A percentile compares a stretch with the other conserved stretches of the same genome.
phyloP scores from a whole-genome alignment of 2,888 invertebrate species.

The Drosophila neonasuta region DNA sequence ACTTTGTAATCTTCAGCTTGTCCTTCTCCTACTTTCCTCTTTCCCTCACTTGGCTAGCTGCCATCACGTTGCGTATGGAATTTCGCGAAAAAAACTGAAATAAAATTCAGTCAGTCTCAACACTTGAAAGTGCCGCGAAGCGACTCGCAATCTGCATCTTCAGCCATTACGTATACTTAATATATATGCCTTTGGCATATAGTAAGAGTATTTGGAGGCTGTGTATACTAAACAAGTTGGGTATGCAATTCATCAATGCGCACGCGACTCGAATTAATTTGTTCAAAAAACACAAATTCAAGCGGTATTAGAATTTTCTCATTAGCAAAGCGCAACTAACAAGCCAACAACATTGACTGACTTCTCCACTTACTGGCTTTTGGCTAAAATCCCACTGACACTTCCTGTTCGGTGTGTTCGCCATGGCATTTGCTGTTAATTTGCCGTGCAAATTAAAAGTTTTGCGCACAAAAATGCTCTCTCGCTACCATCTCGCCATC shows the following conservation, averaged over 20 bases:
- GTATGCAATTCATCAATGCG: constrained; percentile 41
- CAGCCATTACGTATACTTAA: constrained; percentile 4
- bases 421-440: constrained; percentile 14
- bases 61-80: constrained; percentile 53
- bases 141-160: constrained; percentile 19
- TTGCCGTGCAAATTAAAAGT: constrained; percentile 58
- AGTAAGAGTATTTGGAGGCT: neutral
- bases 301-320: constrained; percentile 35
- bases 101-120: constrained; percentile 41
- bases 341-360: constrained; percentile 6
- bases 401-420: constrained; percentile 1
- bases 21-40: neutral
- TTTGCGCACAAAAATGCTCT: constrained; percentile 41
- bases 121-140: constrained; percentile 26
- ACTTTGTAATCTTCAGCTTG: constrained; percentile 63
- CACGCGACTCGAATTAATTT: constrained; percentile 52
- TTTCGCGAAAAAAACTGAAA: constrained; percentile 32
- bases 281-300: constrained; percentile 28
- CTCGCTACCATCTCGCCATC: constrained; percentile 11
- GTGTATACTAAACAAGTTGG: neutral
- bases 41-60: constrained; percentile 47
- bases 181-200: neutral
- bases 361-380: neutral
- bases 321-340: constrained; percentile 41
- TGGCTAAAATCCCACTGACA: constrained; percentile 2